These are phyloP conservation scores for Hesperia comma DNA, from an alignment of 2,888 invertebrate species.

Conservation along the genomic window DNA sequence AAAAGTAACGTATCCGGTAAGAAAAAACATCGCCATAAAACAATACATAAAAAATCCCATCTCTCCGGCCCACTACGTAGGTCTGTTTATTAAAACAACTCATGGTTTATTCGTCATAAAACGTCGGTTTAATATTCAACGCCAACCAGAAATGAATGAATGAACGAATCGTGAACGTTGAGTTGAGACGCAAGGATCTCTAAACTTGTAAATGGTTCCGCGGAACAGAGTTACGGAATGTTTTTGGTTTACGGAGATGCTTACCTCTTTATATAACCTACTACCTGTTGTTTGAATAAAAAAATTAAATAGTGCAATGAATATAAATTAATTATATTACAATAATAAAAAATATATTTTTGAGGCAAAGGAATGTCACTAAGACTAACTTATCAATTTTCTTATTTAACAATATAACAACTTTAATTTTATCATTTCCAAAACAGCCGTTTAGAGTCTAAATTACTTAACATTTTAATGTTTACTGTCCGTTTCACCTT, in stretches of 20 bases:
- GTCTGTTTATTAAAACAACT: conserved; percentile 29
- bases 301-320: too few species aligned
- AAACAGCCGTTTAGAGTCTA: too few species aligned
- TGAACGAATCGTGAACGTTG: conserved; percentile 1
- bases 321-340: too few species aligned
- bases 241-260: not conserved
- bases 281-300: too few species aligned
- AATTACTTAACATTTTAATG: too few species aligned
- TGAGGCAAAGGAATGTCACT: too few species aligned
- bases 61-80: conserved; percentile 3
- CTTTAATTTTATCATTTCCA: too few species aligned
- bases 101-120: conserved; percentile 34
- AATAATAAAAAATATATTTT: too few species aligned
- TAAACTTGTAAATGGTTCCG: not conserved
- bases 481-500: too few species aligned
- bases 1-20: conserved; percentile 5
- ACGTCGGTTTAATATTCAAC: conserved; percentile 12
- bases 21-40: conserved; percentile 20
- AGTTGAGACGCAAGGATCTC: not conserved
- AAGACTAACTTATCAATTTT: too few species aligned
- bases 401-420: too few species aligned
- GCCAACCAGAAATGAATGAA: conserved; percentile 6
- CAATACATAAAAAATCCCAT: conserved; percentile 22
- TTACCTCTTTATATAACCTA: too few species aligned
- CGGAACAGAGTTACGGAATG: not conserved